Conservation (phyloP, 2,888 invertebrate genomes). For the Terebella lapidaria region DNA sequence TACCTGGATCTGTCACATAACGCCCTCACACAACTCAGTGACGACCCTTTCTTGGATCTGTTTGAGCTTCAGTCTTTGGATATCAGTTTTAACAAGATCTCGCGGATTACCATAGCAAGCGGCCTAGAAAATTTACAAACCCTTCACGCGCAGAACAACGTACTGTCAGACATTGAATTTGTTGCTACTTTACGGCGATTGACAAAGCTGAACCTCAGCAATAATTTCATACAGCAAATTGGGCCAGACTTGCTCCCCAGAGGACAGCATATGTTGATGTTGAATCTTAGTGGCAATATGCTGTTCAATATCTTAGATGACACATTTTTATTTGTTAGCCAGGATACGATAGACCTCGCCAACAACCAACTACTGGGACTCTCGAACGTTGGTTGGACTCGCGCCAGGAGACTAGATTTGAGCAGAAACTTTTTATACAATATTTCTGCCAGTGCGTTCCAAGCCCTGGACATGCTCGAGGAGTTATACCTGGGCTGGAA, state of each 20-base stretch:
- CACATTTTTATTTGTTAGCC: constrained; percentile 35
- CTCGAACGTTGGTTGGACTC: constrained; percentile 35
- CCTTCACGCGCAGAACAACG: constrained; percentile 22
- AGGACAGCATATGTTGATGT: constrained; percentile 27
- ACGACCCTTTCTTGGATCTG: constrained; percentile 17
- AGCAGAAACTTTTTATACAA: constrained; percentile 31
- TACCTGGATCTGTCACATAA: constrained; percentile 32
- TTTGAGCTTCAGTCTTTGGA: constrained; percentile 18
- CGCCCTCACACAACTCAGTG: constrained; percentile 24
- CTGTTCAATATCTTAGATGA: constrained; percentile 31
- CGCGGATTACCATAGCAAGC: constrained; percentile 14
- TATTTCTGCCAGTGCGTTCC: constrained; percentile 12
- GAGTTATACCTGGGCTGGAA: constrained; percentile 32
- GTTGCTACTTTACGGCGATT: constrained; percentile 20
- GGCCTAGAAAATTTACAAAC: constrained; percentile 22
- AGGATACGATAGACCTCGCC: constrained; percentile 37
- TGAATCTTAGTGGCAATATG: constrained; percentile 37
- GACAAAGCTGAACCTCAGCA: constrained; percentile 26
- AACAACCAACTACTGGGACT: constrained; percentile 33
- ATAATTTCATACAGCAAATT: constrained; percentile 26
- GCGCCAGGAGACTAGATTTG: constrained; percentile 28
- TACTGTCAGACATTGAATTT: constrained; percentile 17
- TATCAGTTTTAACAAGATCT: constrained; percentile 19
- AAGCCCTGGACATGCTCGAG: constrained; percentile 3
- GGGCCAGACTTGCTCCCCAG: constrained; percentile 28